phyloP scores from a whole-genome alignment of 1,140 invertebrate species.

The Dendrolimus punctatus region DNA sequence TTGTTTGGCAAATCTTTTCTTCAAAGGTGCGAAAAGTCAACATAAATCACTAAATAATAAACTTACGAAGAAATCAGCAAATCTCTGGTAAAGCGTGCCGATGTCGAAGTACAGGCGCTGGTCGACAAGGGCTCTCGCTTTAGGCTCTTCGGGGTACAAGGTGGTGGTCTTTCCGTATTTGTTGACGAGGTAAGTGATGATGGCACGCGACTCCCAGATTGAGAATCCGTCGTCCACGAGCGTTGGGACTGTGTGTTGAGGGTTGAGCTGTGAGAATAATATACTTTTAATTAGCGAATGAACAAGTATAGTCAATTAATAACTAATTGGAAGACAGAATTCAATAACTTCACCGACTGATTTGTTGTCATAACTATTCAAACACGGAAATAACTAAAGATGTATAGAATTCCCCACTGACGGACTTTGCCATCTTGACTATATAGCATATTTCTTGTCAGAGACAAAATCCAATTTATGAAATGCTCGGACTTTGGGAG shows the following conservation, averaged over 20 bases:
- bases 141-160: conserved; percentile 82
- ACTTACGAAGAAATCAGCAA: conserved; percentile 74
- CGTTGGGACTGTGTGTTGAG: conserved; percentile 80
- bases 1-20: no score
- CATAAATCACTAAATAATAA: neutral
- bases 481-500: no score
- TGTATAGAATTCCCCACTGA: no score
- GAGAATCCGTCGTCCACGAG: conserved; percentile 78
- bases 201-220: conserved; percentile 81
- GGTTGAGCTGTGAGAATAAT: conserved; percentile 73
- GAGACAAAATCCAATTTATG: no score
- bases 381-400: no score
- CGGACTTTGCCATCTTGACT: no score
- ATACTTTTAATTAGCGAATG: neutral
- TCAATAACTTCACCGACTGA: no score
- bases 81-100: conserved; percentile 78
- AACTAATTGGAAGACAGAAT: no score
- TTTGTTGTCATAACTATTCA: no score
- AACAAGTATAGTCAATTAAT: no score
- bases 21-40: no score
- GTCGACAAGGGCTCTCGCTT: conserved; percentile 80
- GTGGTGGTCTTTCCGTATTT: conserved; percentile 81
- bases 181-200: conserved; percentile 80
- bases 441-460: no score
- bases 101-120: conserved; percentile 83